These are phyloP conservation scores for Prorops nasuta DNA, from an alignment of 1,140 invertebrate genomes.

Conservation along the genomic window DNA sequence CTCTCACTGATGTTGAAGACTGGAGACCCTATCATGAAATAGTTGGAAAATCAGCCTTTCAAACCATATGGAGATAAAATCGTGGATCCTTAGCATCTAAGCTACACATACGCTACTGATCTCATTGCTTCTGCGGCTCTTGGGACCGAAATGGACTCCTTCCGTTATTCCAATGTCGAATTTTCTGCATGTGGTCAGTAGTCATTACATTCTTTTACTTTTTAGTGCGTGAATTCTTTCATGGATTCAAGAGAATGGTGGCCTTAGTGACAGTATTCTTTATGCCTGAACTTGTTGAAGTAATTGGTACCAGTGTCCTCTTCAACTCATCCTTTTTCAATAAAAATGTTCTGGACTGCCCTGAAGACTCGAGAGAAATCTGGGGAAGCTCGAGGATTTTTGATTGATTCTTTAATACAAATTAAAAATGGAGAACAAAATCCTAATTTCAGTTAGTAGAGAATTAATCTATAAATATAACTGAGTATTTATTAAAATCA, in stretches of 20 bases:
- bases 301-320: slow-evolving; percentile 32
- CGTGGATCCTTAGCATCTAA: slow-evolving; percentile 49
- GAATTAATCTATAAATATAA: not conserved
- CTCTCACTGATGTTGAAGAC: slow-evolving; percentile 53
- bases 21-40: slow-evolving; percentile 34
- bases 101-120: slow-evolving; percentile 57
- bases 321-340: slow-evolving; percentile 35
- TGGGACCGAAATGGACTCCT: slow-evolving; percentile 51
- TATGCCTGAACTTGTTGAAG: slow-evolving; percentile 39
- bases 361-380: slow-evolving; percentile 37
- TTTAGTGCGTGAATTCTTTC: slow-evolving; percentile 39
- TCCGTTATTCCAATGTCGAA: slow-evolving; percentile 46
- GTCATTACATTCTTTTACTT: slow-evolving; percentile 7
- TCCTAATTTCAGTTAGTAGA: slow-evolving; percentile 40
- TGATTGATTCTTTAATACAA: slow-evolving; percentile 46
- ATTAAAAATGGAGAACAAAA: slow-evolving; percentile 43
- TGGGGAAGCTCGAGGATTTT: slow-evolving; percentile 40
- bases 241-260: slow-evolving; percentile 48
- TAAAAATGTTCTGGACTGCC: slow-evolving; percentile 45
- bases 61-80: slow-evolving; percentile 14
- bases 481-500: not conserved
- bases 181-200: slow-evolving; percentile 40
- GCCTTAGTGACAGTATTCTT: slow-evolving; percentile 43
- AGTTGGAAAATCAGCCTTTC: slow-evolving; percentile 18
- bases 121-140: slow-evolving; percentile 59